Conservation (phyloP, 2,113 vertebrate species). For the Centropus unirufus region DNA sequence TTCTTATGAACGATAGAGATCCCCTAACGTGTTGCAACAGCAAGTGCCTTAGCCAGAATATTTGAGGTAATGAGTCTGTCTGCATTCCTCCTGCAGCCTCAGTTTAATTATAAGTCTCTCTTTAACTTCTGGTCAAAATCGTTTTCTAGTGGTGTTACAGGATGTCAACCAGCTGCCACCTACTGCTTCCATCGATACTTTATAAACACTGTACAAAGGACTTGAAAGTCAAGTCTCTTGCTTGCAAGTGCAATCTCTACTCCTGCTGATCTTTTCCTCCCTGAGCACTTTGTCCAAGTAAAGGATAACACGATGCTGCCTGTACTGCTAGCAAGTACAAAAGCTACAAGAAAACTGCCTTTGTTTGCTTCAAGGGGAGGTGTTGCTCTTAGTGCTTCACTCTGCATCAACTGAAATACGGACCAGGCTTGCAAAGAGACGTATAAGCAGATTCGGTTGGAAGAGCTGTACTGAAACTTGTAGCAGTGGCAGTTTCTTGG, state of each 20-base stretch:
- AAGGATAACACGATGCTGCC: not conserved
- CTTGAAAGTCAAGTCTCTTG: not conserved
- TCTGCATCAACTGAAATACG: not conserved
- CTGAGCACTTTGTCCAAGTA: not conserved
- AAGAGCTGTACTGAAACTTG: not conserved
- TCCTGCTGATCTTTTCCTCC: not conserved
- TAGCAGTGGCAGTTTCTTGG: not conserved
- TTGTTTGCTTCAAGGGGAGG: not conserved
- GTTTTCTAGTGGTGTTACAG: not conserved
- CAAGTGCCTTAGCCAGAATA: not conserved
- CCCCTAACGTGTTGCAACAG: not conserved
- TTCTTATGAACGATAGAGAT: not conserved
- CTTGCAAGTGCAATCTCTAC: not conserved
- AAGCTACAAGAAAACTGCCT: not conserved
- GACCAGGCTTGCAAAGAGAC: not conserved
- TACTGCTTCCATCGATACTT: not conserved
- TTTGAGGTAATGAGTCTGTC: constrained; percentile 5
- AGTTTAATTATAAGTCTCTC: constrained; percentile 48
- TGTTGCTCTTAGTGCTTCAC: not conserved
- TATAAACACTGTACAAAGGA: not conserved
- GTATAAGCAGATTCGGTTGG: not conserved
- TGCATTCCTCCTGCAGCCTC: constrained; percentile 8
- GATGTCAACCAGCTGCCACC: constrained; percentile 52
- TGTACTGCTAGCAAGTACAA: not conserved
- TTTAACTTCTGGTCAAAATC: constrained; percentile 17